A percentile compares a stretch with the other conserved stretches of the same genome.
Evolutionary conservation across 2,797 vertebrate species (phyloP).

Genomic region (Melanotaenia trifasciata): DNA sequence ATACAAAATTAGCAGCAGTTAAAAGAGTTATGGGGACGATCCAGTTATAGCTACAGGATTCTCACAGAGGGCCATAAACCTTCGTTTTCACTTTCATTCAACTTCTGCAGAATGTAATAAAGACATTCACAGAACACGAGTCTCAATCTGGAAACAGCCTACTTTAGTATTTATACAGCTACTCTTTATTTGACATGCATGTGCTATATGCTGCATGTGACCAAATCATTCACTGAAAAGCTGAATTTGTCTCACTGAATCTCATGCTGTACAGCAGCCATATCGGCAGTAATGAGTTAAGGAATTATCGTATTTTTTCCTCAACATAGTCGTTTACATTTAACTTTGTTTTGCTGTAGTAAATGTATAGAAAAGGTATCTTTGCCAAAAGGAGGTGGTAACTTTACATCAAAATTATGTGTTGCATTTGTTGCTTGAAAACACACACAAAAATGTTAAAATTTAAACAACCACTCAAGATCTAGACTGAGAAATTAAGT

Average conservation of each 20-base stretch:
- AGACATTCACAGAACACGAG: neutral
- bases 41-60: neutral
- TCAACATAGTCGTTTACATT: neutral
- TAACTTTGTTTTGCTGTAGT: neutral
- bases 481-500: neutral
- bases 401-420: neutral
- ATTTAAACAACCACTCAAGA: neutral
- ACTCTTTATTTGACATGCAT: neutral
- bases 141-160: neutral
- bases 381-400: neutral
- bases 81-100: neutral
- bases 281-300: neutral
- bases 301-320: neutral
- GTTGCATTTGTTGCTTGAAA: neutral
- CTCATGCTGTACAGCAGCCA: neutral
- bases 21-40: neutral
- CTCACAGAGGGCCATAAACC: neutral
- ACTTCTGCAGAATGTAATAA: neutral
- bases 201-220: neutral
- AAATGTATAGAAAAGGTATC: neutral
- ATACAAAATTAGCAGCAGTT: slow-evolving; percentile 9
- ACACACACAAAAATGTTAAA: neutral
- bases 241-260: neutral
- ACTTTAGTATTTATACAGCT: neutral
- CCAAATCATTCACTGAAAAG: neutral